These are phyloP conservation scores for Carassius gibelio DNA, from an alignment of 2,113 vertebrate species.

Conservation along the genomic window DNA sequence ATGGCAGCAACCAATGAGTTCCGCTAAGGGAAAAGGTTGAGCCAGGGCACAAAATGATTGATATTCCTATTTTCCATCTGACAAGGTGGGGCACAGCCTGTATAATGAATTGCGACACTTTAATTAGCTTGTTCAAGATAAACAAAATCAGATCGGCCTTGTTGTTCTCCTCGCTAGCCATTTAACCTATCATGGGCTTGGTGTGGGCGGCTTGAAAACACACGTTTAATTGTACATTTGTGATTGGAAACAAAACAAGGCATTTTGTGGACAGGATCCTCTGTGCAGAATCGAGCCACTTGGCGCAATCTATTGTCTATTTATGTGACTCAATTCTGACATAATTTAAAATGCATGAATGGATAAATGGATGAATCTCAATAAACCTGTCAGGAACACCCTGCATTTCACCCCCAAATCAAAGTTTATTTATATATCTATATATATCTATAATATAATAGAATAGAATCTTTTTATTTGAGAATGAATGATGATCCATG, in stretches of 20 bases:
- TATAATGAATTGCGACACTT: slow-evolving; percentile 81
- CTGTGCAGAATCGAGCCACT: background rate
- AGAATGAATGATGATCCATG: no score
- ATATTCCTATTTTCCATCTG: slow-evolving; percentile 79
- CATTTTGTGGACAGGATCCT: background rate
- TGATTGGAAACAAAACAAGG: background rate
- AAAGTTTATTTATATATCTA: no score
- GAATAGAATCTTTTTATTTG: no score
- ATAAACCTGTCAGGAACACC: no score
- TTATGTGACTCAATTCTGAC: background rate
- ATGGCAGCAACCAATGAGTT: slow-evolving; percentile 40
- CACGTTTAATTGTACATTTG: slow-evolving; percentile 23
- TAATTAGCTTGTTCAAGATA: slow-evolving; percentile 77
- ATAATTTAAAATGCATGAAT: background rate
- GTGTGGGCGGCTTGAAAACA: background rate
- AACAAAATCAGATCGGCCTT: slow-evolving; percentile 73
- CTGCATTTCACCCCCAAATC: no score
- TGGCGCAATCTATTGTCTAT: background rate
- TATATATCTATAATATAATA: no score
- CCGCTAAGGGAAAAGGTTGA: slow-evolving; percentile 39
- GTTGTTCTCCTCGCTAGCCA: slow-evolving; percentile 46
- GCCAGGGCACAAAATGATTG: slow-evolving; percentile 71
- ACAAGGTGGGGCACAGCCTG: slow-evolving; percentile 71
- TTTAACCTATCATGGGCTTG: slow-evolving; percentile 23
- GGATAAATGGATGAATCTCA: no score